Conservation (phyloP, 92 coral and sea anemone species). For the Desmophyllum pertusum region DNA sequence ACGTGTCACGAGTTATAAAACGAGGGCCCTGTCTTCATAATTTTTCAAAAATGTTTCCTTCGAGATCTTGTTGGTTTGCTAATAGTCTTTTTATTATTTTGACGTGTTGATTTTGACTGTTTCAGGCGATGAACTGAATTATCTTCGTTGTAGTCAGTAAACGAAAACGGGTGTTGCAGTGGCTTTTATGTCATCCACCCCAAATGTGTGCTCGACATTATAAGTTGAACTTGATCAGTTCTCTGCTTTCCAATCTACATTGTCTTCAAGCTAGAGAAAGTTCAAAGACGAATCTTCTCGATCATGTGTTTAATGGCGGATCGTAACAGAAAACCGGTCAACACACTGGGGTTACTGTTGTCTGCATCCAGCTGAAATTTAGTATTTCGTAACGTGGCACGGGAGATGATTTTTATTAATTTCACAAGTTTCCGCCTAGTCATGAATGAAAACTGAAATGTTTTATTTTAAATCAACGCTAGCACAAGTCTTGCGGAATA, state of each 20-base stretch:
- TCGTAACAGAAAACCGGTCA: neutral
- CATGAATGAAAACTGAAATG: neutral
- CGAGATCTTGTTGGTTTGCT: neutral
- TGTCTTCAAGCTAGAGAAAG: neutral
- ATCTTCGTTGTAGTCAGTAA: neutral
- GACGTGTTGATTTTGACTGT: neutral
- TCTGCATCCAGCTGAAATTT: neutral
- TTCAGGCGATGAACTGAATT: neutral
- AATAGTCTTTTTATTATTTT: neutral
- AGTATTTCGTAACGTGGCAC: neutral
- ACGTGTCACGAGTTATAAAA: neutral
- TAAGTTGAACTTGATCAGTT: neutral
- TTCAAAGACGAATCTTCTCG: neutral
- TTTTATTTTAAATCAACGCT: neutral
- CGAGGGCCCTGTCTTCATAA: slow-evolving; percentile 19
- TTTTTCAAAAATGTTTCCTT: neutral
- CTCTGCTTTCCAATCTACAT: neutral
- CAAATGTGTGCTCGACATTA: neutral
- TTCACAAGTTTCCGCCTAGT: slow-evolving; percentile 2
- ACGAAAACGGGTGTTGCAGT: neutral
- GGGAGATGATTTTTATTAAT: neutral
- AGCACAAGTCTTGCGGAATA: neutral
- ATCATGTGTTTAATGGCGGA: neutral
- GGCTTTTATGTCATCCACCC: neutral
- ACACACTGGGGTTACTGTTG: neutral